Base-by-base conservation (phyloP, 35 echinoderm and acorn worm species). In the Patiria miniata region DNA sequence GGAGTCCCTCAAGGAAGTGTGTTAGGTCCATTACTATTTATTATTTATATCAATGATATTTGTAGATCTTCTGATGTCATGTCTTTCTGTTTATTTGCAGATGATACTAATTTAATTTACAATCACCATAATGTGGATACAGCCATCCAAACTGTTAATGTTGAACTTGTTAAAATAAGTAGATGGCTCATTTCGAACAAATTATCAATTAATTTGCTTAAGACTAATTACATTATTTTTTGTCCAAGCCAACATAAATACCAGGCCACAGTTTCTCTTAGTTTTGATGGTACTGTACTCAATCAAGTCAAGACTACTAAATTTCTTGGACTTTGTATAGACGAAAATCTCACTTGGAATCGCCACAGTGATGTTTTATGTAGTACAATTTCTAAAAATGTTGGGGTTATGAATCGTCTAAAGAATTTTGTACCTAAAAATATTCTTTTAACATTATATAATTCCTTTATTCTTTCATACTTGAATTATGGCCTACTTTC, bases 1-100 rank as follows among this genome's bases (percentile, higher is more conserved):
- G 86, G 69, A 52, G 86, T 88, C 19, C 86, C 86, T 23, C 86
- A 88, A 80, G 86, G 86, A 28, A 51, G 34, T 42, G 51, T 87
- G 21, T 32, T 52, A 17, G 68, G 85, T 78, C 85, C 85, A 19
- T 78, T 78, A 78, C 10, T 87, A 40, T 87, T 87, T 87, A 78
- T 87, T 29, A 51, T 87, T 15, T 87, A 68, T 78, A 50, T 87
- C 28, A 87, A 87, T 50, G 68, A 76, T 87, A 51, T 87, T 7
- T 83, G 50, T 26, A 56, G 36, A 32, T 5, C 51, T 22, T 57
- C 51, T 30, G 34, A 83, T 33, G 7, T 23, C 32, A 54, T 83
- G 12, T 57, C 50, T 10, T 53, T 83, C 57, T 57, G 22, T 36
- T 36, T 58, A 44, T 83, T 56, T 83, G 81, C 81, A 17, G 81